These are phyloP conservation scores for Apotomis capreana DNA, from an alignment of 2,888 invertebrate genomes.

Conservation along the genomic window DNA sequence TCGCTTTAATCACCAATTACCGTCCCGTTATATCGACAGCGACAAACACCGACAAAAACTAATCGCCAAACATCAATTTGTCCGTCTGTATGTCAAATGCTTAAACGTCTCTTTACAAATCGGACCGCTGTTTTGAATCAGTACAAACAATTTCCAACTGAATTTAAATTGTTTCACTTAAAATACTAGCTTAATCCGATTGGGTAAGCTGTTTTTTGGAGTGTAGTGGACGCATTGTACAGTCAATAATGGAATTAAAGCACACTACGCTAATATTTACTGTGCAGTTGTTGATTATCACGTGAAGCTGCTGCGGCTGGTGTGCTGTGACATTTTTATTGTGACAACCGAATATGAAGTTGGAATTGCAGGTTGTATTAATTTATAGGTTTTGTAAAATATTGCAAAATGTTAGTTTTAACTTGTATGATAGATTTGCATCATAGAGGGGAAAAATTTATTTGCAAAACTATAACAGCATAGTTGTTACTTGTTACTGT, in stretches of 20 bases:
- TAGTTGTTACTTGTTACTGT: no score
- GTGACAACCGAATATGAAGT: constrained; percentile 2
- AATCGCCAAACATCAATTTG: constrained; percentile 57
- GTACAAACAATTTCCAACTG: constrained; percentile 44
- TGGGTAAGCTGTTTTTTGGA: constrained; percentile 42
- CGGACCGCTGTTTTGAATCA: constrained; percentile 51
- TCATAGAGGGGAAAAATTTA: background rate
- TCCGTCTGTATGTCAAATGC: constrained; percentile 56
- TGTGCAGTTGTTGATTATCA: constrained; percentile 57
- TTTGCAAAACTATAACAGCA: no score
- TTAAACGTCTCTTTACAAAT: constrained; percentile 60
- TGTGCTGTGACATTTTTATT: constrained; percentile 39
- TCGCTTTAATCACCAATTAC: constrained; percentile 8
- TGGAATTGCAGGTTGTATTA: background rate
- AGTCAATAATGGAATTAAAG: constrained; percentile 65
- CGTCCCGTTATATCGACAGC: constrained; percentile 47
- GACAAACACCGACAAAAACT: constrained; percentile 54
- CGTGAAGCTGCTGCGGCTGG: constrained; percentile 60
- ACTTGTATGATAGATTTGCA: background rate
- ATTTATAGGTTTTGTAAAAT: background rate
- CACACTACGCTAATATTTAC: constrained; percentile 63
- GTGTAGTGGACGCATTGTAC: constrained; percentile 33
- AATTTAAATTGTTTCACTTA: constrained; percentile 7
- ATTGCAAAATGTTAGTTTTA: background rate
- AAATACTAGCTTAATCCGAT: constrained; percentile 4